Base-by-base conservation (phyloP, 1,140 invertebrate genomes). In the Sycophaga agraensis region DNA sequence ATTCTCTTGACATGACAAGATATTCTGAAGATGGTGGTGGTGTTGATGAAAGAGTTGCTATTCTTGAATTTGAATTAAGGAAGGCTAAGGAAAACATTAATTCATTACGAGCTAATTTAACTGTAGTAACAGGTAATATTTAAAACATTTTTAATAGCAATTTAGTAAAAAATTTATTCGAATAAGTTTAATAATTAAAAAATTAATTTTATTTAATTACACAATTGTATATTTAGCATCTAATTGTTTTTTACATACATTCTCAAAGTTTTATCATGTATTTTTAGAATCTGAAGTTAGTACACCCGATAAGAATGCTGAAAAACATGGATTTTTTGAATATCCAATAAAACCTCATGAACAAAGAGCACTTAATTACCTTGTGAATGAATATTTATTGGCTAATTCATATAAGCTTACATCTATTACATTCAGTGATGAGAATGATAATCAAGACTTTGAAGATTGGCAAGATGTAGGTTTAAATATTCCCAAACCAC, bases 391-490 rank as follows among this genome's bases (percentile, higher is more conserved):
- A 79, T 95, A 94, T 77, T 77, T 96, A 14, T 74, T 95, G 31
- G 76, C 86, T 9, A 85, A 90, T 73, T 88, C 89, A 48, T 94
- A 94, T 74, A 94, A 94, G 82, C 77, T 96, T 14, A 94, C 92
- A 6, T 92, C 92, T 0, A 94, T 95, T 37, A 95, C 93, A 22
- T 96, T 95, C 82, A 89, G 91, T 45, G 93, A 96, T 84, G 93
- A 96, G 83, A 94, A 94, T 84, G 90, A 91, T 73, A 85, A 93
- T 73, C 91, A 94, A 87, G 92, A 96, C 83, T 94, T 95, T 84
- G 93, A 95, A 80, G 91, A 94, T 72, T 96, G 93, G 93, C 91
- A 94, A 81, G 91, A 94, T 82, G 89, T 91, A n/a, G 92, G 93
- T 2, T 79, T 95, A 14, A 94, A 95, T 74, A 91, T 92, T 73